Percentiles rank a stretch among this genome's conserved stretches.
Conservation (phyloP, 2,797 vertebrate genomes). For the Myotis findleyi region DNA sequence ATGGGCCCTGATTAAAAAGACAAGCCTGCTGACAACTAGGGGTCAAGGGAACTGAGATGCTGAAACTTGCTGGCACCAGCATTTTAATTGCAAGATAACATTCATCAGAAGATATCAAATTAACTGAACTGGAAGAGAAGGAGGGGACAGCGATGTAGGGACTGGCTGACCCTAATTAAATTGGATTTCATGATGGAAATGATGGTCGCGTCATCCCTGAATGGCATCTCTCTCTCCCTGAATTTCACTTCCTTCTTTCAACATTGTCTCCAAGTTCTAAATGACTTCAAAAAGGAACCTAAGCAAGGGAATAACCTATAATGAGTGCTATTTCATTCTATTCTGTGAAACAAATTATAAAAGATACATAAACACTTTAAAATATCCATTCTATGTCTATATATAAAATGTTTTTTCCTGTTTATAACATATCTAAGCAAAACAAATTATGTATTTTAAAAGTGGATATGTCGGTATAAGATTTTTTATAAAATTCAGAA, state of each 20-base stretch:
- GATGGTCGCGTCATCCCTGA: neutral
- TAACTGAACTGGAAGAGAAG: slow-evolving; percentile 70
- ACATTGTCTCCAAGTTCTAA: neutral
- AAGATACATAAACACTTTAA: neutral
- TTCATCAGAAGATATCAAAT: slow-evolving; percentile 71
- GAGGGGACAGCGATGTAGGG: slow-evolving; percentile 4
- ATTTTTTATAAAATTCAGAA: neutral
- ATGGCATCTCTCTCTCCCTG: neutral
- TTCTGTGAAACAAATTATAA: neutral
- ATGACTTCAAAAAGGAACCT: slow-evolving; percentile 49
- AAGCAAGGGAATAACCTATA: neutral
- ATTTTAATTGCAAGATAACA: slow-evolving; percentile 79
- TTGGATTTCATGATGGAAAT: slow-evolving; percentile 23
- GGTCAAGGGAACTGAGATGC: slow-evolving; percentile 44
- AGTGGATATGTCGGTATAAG: neutral
- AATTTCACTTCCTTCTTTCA: neutral
- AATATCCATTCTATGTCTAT: neutral
- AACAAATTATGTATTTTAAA: neutral
- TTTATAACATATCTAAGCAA: slow-evolving; percentile 34
- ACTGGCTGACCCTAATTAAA: slow-evolving; percentile 68
- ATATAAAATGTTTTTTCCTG: slow-evolving; percentile 2
- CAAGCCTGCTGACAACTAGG: slow-evolving; percentile 58
- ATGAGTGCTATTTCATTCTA: neutral
- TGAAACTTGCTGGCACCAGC: neutral
- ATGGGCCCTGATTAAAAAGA: slow-evolving; percentile 76